Percentiles rank a stretch among this genome's conserved stretches.
These are phyloP conservation scores for Bostrychus sinensis DNA, from an alignment of 2,113 vertebrate species.

Conservation along the genomic window DNA sequence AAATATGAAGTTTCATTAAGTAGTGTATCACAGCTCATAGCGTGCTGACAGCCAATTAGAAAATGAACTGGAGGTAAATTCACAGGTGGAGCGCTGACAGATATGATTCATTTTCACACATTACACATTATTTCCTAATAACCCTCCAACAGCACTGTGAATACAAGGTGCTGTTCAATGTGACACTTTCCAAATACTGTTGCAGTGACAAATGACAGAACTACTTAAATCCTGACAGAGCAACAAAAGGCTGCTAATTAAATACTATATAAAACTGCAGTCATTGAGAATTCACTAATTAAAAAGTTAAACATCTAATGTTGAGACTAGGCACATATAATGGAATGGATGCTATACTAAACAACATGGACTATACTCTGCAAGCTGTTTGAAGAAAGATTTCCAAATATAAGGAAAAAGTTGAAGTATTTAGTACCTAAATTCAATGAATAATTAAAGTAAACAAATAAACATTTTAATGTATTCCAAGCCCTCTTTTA, in stretches of 20 bases:
- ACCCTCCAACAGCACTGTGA: slow-evolving; percentile 17
- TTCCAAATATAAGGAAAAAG: no score
- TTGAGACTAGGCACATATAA: not conserved
- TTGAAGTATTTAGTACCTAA: no score
- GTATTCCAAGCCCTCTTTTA: no score
- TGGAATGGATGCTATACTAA: not conserved
- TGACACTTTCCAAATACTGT: slow-evolving; percentile 6
- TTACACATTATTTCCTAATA: not conserved
- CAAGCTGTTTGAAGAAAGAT: no score
- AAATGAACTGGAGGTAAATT: not conserved
- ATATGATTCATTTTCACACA: slow-evolving; percentile 15
- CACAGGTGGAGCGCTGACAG: slow-evolving; percentile 18
- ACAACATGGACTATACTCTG: not conserved
- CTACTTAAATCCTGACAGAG: not conserved
- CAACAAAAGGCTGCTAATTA: slow-evolving; percentile 4
- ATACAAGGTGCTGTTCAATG: not conserved
- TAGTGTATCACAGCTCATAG: not conserved
- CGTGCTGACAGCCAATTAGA: slow-evolving; percentile 7
- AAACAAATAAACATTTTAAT: no score
- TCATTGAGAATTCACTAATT: not conserved
- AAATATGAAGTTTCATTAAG: slow-evolving; percentile 1
- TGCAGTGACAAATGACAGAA: slow-evolving; percentile 2
- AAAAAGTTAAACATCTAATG: no score
- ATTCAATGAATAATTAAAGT: no score
- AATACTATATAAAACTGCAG: not conserved